Evolutionary conservation across 2,797 vertebrate genomes (phyloP), one percentile per base, ranked within the genome.

Genomic region (Hephaestus fuliginosus): DNA sequence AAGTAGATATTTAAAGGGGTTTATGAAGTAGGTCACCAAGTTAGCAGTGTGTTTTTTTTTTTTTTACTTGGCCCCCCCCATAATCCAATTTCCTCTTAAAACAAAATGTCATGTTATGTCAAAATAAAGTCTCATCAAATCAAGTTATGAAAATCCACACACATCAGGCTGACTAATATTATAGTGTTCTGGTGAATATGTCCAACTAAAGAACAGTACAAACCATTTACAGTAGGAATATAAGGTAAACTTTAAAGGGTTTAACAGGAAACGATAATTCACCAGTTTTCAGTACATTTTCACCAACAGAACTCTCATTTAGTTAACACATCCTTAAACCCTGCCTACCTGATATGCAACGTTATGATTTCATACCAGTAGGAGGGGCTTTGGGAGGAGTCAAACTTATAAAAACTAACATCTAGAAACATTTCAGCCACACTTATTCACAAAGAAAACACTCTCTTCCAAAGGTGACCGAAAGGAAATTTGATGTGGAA

Each of bases 301-400:
- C 33, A 25, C 18, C 13, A 5, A 70, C 46, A 76, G 22, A 49
- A 2, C 39, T 74, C 70, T 33, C 14, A 70, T 66, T 82, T 17
- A 63, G 18, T 41, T 28, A 22, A 46, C 6, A 1, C 49, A 53
- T 7, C 4, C 30, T 48, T 65, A 76, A 85, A 86, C 72, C 73
- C 85, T 65, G 85, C 87, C 81, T 82, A 67, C 78, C 61, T 79
- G 76, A 69, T 68, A 61, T 56, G 20, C 22, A 58, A 46, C 5
- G 8, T 57, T 52, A 76, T 78, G 14, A 69, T 80, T 51, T 64
- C 75, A 80, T 81, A 80, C n/a, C 39, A 61, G 80, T 65, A 56
- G 90, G 93, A 55, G 86, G 88, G 69, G 78, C 66, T 69, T 63
- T 70, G 78, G 94, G 94, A 82, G 93, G 92, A 92, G 93, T 84